Evolutionary conservation across 2,113 vertebrate species (phyloP).

Genomic region (Heterotilapia buettikoferi): DNA sequence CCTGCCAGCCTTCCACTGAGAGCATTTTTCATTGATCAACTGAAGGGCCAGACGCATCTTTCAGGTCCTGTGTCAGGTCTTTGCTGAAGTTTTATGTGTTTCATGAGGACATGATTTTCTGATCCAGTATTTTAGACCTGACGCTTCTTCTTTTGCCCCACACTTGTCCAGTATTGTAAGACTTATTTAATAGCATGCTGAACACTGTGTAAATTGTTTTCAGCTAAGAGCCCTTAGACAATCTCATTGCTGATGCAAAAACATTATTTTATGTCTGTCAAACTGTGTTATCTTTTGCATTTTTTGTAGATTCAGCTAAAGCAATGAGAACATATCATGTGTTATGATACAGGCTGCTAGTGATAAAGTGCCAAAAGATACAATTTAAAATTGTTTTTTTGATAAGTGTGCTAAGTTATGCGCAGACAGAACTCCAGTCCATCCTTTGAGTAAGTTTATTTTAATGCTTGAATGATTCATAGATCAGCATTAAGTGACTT

Average conservation of each 20-base stretch:
- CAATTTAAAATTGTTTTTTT: not conserved
- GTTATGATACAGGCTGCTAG: not conserved
- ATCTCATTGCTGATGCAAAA: not conserved
- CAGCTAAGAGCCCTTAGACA: not conserved
- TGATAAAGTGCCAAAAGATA: not conserved
- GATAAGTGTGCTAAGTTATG: not conserved
- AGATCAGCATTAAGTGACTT: not conserved
- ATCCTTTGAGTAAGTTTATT: not conserved
- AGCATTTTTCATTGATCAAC: not conserved
- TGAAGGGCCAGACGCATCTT: not conserved
- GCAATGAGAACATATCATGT: not conserved
- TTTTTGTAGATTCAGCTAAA: not conserved
- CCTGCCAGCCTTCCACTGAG: not conserved
- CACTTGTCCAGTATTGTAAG: not conserved
- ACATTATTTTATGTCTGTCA: not conserved
- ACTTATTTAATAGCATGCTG: not conserved
- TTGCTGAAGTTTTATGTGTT: not conserved
- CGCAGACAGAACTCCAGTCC: not conserved
- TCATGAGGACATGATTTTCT: not conserved
- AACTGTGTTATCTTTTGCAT: not conserved
- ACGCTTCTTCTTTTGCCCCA: not conserved
- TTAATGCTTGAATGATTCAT: not conserved
- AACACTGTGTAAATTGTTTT: not conserved
- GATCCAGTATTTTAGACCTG: not conserved
- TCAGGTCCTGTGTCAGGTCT: not conserved